Conservation (phyloP, 2,797 vertebrate genomes). For the Lates japonicus region DNA sequence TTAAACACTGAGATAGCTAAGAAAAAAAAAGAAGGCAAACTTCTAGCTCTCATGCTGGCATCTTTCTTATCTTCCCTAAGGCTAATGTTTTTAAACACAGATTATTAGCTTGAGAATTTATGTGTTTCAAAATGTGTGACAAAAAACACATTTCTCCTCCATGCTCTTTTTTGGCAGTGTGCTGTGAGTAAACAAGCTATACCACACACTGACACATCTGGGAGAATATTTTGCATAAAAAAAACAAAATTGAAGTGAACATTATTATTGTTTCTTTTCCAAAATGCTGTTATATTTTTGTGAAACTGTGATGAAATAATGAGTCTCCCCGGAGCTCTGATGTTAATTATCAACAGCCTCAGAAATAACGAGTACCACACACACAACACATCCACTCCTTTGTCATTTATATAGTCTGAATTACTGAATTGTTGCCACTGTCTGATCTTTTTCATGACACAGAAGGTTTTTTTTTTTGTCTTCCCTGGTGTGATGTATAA, state of each 20-base stretch:
- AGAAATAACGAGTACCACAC: conserved; percentile 42
- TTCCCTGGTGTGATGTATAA: neutral
- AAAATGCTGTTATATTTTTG: conserved; percentile 41
- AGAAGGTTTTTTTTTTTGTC: neutral
- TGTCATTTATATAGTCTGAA: conserved; percentile 17
- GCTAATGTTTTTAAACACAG: neutral
- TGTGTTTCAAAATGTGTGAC: neutral
- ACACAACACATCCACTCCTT: conserved; percentile 10
- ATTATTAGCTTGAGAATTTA: neutral
- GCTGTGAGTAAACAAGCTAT: conserved; percentile 17
- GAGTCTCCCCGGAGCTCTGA: conserved; percentile 37
- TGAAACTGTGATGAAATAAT: conserved; percentile 58
- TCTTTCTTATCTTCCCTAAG: neutral
- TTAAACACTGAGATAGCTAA: too few species aligned
- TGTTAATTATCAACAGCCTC: conserved; percentile 46
- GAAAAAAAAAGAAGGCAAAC: neutral
- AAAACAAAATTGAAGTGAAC: conserved; percentile 12
- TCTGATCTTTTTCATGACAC: conserved; percentile 24
- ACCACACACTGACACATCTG: conserved; percentile 20
- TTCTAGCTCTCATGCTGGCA: too few species aligned
- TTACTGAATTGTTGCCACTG: conserved; percentile 4
- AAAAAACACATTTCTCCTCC: neutral
- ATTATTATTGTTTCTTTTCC: neutral
- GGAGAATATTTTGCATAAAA: conserved; percentile 31
- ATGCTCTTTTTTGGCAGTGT: neutral